Percentiles rank a stretch among this genome's conserved stretches.
phyloP scores from a whole-genome alignment of 2,113 vertebrate genomes.

The Grus americana region DNA sequence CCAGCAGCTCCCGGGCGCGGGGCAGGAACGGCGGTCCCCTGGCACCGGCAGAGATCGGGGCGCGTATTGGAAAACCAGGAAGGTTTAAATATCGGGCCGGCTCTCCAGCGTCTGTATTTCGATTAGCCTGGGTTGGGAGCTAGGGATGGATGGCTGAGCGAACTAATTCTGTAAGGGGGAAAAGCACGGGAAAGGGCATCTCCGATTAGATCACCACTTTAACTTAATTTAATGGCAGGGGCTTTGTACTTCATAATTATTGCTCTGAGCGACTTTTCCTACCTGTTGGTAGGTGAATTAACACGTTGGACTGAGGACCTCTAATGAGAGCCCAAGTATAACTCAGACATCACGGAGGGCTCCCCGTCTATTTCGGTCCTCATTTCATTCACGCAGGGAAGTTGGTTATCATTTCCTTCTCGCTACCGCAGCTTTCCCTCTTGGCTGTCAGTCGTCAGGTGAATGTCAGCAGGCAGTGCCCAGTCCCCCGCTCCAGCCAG shows the following conservation, averaged over 20 bases:
- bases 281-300: conserved; percentile 62
- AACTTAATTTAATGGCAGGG: neutral
- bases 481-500: neutral
- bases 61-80: neutral
- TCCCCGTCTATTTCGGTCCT: neutral
- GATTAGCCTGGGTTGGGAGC: neutral
- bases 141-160: neutral
- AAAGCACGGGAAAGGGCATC: neutral
- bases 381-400: conserved; percentile 4
- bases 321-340: conserved; percentile 12
- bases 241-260: conserved; percentile 13
- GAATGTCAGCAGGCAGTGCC: neutral
- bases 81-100: neutral
- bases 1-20: neutral
- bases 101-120: neutral
- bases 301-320: conserved; percentile 16
- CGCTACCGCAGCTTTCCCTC: neutral
- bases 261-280: conserved; percentile 40
- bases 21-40: neutral
- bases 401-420: neutral
- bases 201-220: neutral
- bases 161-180: neutral
- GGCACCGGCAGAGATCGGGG: neutral
- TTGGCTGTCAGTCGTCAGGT: neutral
- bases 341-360: neutral